Evolutionary conservation across 2,888 invertebrate species (phyloP).

Genomic region (Meliscaeva auricollis): DNA sequence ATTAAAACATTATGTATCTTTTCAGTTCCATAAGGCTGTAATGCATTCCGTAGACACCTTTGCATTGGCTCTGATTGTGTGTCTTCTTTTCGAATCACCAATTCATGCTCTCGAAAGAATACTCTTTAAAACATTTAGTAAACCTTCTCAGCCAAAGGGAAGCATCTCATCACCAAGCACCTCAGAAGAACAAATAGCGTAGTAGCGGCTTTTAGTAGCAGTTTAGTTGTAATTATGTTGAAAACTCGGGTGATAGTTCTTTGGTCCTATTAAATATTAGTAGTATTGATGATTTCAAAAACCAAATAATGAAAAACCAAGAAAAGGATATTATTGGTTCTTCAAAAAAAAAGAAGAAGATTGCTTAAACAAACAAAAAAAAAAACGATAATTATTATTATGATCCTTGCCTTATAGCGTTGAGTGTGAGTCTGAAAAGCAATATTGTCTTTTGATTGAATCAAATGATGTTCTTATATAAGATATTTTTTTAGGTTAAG

Average conservation of each 20-base stretch:
- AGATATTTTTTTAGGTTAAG: constrained; percentile 48
- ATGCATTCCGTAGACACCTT: constrained; percentile 85
- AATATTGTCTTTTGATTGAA: constrained; percentile 30
- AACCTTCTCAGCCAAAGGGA: constrained; percentile 37
- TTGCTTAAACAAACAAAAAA: constrained; percentile 9
- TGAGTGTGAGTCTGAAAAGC: constrained; percentile 45
- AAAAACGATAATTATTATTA: too few relatives aligned
- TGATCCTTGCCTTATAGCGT: constrained; percentile 48
- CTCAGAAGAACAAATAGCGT: constrained; percentile 71
- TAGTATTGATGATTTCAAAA: constrained; percentile 6
- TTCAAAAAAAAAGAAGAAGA: constrained; percentile 16
- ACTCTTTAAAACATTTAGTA: constrained; percentile 83
- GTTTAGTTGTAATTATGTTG: neutral
- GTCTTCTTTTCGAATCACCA: constrained; percentile 89
- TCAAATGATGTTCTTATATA: constrained; percentile 41
- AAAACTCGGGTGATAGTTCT: constrained; percentile 65
- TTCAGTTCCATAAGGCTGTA: constrained; percentile 86
- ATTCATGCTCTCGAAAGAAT: constrained; percentile 89
- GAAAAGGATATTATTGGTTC: constrained; percentile 26
- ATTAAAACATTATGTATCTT: constrained; percentile 1
- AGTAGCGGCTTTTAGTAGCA: constrained; percentile 3
- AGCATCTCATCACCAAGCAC: constrained; percentile 55
- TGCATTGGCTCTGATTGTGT: constrained; percentile 86
- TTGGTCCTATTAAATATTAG: constrained; percentile 21
- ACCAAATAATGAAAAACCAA: constrained; percentile 48